Evolutionary conservation across 2,113 vertebrate genomes (phyloP).

Genomic region (Chiloscyllium plagiosum): DNA sequence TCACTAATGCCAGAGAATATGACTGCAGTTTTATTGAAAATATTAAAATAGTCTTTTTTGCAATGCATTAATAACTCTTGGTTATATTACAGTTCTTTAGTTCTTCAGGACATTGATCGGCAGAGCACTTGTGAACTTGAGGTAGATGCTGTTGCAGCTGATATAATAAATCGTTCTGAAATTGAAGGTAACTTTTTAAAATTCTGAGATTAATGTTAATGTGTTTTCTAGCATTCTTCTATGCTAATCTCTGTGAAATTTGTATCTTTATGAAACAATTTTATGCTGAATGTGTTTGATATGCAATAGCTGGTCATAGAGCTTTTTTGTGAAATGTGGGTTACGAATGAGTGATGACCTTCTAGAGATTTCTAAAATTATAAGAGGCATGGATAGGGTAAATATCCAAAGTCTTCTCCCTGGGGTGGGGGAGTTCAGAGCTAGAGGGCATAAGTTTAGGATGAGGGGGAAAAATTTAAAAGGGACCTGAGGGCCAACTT

Average conservation of each 20-base stretch:
- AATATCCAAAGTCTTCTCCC: no score
- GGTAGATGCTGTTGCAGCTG: conserved; percentile 91
- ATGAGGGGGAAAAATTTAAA: no score
- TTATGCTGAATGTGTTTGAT: background rate
- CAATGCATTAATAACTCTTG: conserved; percentile 40
- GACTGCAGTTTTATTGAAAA: background rate
- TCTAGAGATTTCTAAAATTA: no score
- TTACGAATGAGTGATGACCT: no score
- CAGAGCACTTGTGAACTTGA: conserved; percentile 96
- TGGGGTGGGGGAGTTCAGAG: no score
- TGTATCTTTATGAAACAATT: background rate
- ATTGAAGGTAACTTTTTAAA: conserved; percentile 73
- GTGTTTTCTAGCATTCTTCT: background rate
- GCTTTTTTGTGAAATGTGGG: no score
- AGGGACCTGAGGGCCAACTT: no score
- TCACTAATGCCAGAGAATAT: background rate
- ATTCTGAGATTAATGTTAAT: no score
- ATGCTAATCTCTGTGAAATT: background rate
- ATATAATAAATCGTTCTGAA: conserved; percentile 87
- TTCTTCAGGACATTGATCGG: conserved; percentile 75
- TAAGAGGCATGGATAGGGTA: no score
- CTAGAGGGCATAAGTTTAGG: no score
- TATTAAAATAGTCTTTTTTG: background rate
- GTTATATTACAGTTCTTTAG: conserved; percentile 68
- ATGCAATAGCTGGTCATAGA: background rate